A percentile compares a stretch with the other conserved stretches of the same genome.
phyloP scores from a whole-genome alignment of 1,140 invertebrate species.

The Tetramorium simillimum region DNA sequence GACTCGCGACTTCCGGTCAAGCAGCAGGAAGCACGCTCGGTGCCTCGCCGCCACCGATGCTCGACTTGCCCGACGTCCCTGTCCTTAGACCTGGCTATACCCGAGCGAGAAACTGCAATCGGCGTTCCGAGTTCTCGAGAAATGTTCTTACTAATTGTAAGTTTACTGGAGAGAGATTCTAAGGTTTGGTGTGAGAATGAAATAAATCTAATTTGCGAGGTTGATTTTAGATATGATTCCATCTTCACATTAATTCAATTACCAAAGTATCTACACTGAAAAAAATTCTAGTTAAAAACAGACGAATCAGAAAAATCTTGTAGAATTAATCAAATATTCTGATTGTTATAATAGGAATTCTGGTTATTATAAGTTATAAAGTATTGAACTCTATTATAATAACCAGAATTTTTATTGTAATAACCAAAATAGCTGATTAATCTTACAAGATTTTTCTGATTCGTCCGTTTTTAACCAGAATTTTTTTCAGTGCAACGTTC shows the following conservation, averaged over 20 bases:
- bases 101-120: constrained; percentile 49
- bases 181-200: not conserved
- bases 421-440: too few species aligned
- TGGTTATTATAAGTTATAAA: too few species aligned
- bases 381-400: too few species aligned
- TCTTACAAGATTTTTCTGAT: too few species aligned
- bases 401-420: too few species aligned
- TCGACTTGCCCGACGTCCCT: constrained; percentile 61
- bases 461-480: too few species aligned
- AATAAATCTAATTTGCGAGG: not conserved
- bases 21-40: constrained; percentile 77
- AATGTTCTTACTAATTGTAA: not conserved
- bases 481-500: too few species aligned
- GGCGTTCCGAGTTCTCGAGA: constrained; percentile 10
- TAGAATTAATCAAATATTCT: too few species aligned
- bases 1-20: constrained; percentile 78
- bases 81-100: constrained; percentile 64
- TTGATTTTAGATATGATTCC: not conserved
- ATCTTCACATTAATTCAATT: not conserved
- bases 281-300: too few species aligned
- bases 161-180: not conserved
- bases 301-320: too few species aligned
- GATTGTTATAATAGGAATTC: too few species aligned
- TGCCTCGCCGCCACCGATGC: constrained; percentile 74
- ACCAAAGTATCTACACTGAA: not conserved